Evolutionary conservation across 1,140 invertebrate species (phyloP).

Genomic region (Drosophila varians): DNA sequence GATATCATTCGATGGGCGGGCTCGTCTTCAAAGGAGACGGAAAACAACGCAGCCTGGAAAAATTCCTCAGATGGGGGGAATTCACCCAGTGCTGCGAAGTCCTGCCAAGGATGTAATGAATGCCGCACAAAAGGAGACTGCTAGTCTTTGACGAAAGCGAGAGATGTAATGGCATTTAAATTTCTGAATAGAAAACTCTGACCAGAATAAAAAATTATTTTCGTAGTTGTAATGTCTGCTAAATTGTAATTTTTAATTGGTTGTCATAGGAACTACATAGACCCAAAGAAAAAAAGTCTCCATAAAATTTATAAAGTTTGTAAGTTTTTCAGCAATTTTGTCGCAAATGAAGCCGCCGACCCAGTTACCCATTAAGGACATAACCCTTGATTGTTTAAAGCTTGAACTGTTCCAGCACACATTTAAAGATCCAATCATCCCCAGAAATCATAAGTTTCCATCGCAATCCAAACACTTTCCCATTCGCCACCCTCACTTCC

Average conservation of each 20-base stretch:
- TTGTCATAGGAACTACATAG: neutral
- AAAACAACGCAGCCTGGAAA: slow-evolving; percentile 37
- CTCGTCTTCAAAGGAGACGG: slow-evolving; percentile 4
- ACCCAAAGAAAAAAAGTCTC: neutral
- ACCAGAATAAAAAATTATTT: slow-evolving; percentile 7
- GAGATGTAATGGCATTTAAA: slow-evolving; percentile 32
- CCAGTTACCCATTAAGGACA: neutral
- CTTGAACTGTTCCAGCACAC: neutral
- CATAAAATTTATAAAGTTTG: neutral
- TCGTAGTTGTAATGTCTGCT: slow-evolving; percentile 12
- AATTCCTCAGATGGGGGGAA: slow-evolving; percentile 13
- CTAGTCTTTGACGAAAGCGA: slow-evolving; percentile 23
- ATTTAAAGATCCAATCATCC: slow-evolving; percentile 23
- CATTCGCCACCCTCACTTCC: neutral
- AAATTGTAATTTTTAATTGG: neutral
- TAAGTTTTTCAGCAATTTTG: too few relatives aligned
- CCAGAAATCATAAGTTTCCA: slow-evolving; percentile 30
- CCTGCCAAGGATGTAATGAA: slow-evolving; percentile 25
- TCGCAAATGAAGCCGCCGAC: neutral
- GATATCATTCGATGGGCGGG: slow-evolving; percentile 39
- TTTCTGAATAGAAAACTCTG: slow-evolving; percentile 14
- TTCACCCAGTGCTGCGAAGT: slow-evolving; percentile 24
- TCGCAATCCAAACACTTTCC: slow-evolving; percentile 28
- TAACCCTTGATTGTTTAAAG: slow-evolving; percentile 1
- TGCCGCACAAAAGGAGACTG: slow-evolving; percentile 22